Evolutionary conservation across 2,113 vertebrate species (phyloP), one percentile per base, ranked within the genome.

Genomic region (Xiphias gladius): DNA sequence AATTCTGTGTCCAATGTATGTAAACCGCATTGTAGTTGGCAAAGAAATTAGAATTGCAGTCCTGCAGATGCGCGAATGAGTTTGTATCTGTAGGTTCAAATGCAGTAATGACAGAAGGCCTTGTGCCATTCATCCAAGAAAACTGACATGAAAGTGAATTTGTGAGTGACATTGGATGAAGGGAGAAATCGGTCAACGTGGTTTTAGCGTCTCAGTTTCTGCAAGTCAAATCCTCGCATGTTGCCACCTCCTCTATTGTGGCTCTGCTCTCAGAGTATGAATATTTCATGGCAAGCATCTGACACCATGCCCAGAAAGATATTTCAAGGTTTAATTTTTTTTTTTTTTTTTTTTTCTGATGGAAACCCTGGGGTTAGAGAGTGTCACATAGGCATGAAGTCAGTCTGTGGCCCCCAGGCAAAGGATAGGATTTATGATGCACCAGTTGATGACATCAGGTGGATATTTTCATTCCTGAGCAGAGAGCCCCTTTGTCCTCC

Each of bases 211-310:
- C 88, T 92, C 84, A 76, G 76, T 86, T 91, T 94, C 92, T 93
- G 90, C 91, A 91, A 93, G 92, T 93, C 89, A 93, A 91, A 91
- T 94, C 89, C 89, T 76, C 46, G 20, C 89, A 83, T 55, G 91
- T 86, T 86, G 90, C 92, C 91, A 88, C 90, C 89, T 80, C 82
- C 84, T 89, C 90, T 86, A 91, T 94, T 92, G 93, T 94, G 88
- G 89, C 89, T 92, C 82, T 46, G 88, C 90, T 91, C 91, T 88
- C 86, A 89, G 54, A 89, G 92, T 77, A 93, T 94, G 91, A 93
- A 94, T 94, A 93, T 94, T 95, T 95, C 92, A 95, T 94, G 79
- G 66, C 85, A 7, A 90, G 89, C 92, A 93, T 95, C 92, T 93
- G 93, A 94, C 91, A 93, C 92, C 85, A 81, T 91, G 89, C 91